Evolutionary conservation across 2,888 invertebrate genomes (phyloP).

Genomic region (Drosophila suboccidentalis): DNA sequence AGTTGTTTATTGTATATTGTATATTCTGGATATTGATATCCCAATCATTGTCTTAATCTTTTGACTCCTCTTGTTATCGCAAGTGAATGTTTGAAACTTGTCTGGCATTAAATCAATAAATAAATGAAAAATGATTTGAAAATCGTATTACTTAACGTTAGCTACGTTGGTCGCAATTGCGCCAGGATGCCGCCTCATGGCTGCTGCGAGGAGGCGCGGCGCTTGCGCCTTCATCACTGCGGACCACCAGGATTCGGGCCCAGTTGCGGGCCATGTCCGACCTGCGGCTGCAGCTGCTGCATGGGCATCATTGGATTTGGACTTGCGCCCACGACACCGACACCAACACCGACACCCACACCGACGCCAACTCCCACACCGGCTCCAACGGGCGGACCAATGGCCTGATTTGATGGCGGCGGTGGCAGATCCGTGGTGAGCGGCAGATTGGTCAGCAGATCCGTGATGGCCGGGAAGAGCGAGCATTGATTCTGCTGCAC

Average conservation of each 20-base stretch:
- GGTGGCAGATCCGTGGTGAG: slow-evolving; percentile 92
- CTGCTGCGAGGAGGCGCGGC: slow-evolving; percentile 80
- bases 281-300: slow-evolving; percentile 85
- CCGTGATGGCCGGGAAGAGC: slow-evolving; percentile 95
- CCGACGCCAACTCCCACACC: slow-evolving; percentile 56
- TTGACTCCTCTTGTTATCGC: slow-evolving; percentile 28
- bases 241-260: slow-evolving; percentile 82
- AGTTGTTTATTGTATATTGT: slow-evolving; percentile 32
- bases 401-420: slow-evolving; percentile 87
- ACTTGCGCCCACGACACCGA: slow-evolving; percentile 85
- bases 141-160: background rate
- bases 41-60: slow-evolving; percentile 9
- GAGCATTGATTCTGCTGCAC: slow-evolving; percentile 94
- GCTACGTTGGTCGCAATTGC: slow-evolving; percentile 46
- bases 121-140: slow-evolving; percentile 29
- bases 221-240: slow-evolving; percentile 85
- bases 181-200: slow-evolving; percentile 59
- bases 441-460: slow-evolving; percentile 93
- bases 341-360: slow-evolving; percentile 69
- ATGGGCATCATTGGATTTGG: slow-evolving; percentile 88
- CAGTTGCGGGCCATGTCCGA: slow-evolving; percentile 84
- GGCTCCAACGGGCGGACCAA: slow-evolving; percentile 85
- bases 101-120: slow-evolving; percentile 36
- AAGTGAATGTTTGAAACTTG: slow-evolving; percentile 36
- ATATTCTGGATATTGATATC: slow-evolving; percentile 7